A percentile compares a stretch with the other conserved stretches of the same genome.
phyloP scores from a whole-genome alignment of 2,113 vertebrate genomes.

The Cnemophilus loriae region DNA sequence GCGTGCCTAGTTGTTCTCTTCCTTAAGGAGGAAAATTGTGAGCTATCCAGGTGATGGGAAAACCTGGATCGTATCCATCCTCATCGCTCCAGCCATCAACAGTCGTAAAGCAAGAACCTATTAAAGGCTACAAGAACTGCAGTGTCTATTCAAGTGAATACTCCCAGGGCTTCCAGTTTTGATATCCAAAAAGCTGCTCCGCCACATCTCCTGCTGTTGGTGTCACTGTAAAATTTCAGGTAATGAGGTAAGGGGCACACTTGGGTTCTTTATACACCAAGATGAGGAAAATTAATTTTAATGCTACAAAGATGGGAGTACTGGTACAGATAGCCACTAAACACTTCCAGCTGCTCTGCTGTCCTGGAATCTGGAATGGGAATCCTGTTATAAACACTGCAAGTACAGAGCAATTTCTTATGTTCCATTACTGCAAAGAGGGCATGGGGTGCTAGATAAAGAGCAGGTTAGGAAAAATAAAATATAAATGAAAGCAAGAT shows the following conservation, averaged over 20 bases:
- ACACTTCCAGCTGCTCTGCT: conserved; percentile 59
- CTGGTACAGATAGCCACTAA: conserved; percentile 54
- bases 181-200: conserved; percentile 5
- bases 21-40: neutral
- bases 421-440: neutral
- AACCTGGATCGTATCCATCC: neutral
- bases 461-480: neutral
- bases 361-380: conserved; percentile 22
- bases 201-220: neutral
- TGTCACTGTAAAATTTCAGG: conserved; percentile 51
- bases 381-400: conserved; percentile 11
- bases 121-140: neutral
- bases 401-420: neutral
- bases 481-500: neutral
- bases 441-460: neutral
- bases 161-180: neutral
- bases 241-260: conserved; percentile 61
- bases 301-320: conserved; percentile 58
- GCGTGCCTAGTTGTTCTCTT: neutral
- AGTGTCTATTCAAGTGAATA: neutral
- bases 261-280: conserved; percentile 49
- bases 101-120: neutral
- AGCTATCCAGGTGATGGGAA: neutral
- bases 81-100: neutral
- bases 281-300: conserved; percentile 72